These are phyloP conservation scores for Marcusenius ussheri DNA, from an alignment of 2,113 vertebrate genomes.

Conservation along the genomic window DNA sequence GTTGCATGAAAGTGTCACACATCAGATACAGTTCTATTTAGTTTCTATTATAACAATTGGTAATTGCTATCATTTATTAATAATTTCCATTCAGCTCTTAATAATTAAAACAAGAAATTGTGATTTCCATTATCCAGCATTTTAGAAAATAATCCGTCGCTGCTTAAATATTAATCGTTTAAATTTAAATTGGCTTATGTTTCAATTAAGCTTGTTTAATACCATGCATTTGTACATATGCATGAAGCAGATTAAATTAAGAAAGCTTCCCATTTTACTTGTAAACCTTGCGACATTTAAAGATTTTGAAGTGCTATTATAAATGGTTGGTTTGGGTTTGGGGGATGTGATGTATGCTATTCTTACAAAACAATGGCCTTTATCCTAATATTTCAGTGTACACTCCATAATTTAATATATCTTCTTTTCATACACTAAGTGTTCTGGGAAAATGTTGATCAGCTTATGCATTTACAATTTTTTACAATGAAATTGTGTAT, in stretches of 20 bases:
- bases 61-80: constrained; percentile 44
- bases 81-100: not conserved
- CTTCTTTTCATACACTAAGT: constrained; percentile 6
- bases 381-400: constrained; percentile 6
- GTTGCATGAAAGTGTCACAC: constrained; percentile 49
- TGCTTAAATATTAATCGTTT: constrained; percentile 1
- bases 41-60: not conserved
- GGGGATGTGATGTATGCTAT: not conserved
- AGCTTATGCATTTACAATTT: constrained; percentile 24
- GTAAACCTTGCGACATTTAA: not conserved
- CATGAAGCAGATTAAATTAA: not conserved
- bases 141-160: not conserved
- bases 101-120: constrained; percentile 36
- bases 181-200: not conserved
- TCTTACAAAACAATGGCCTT: not conserved
- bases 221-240: not conserved
- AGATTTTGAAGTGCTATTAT: not conserved
- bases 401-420: not conserved
- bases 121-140: constrained; percentile 44
- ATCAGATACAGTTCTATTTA: constrained; percentile 31
- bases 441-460: constrained; percentile 21
- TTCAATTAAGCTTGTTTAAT: not conserved
- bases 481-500: constrained; percentile 12
- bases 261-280: not conserved
- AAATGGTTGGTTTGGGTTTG: not conserved